Base-by-base conservation (phyloP, 2,888 invertebrate species). In the Amphipoea lucens region DNA sequence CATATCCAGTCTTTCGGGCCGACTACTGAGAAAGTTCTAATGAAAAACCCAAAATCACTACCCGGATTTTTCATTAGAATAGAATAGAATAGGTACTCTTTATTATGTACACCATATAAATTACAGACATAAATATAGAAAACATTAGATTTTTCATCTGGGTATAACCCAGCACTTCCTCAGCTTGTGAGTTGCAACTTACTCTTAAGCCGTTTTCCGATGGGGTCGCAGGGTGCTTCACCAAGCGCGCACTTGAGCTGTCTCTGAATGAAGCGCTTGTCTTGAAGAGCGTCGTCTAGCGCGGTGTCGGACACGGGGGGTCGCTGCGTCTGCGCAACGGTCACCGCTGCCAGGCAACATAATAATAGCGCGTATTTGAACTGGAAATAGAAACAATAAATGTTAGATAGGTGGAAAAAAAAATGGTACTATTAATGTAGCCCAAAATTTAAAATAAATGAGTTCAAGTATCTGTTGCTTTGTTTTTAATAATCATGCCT, bases 191-290 rank as follows among this genome's bases (percentile, higher is more conserved):
- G 11, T 40, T 60, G 5, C 9, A 60, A 88, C 97, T 96, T 96
- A 98, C 98, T 98, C 96, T 98, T 98, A 36, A 98, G 95, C 86
- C 98, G 96, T 88, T 98, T 97, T 78, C 98, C 98, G 60, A 98
- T 97, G 2, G 98, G 97, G 92, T 98, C 98, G 88, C 98, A 98
- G 0, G 98, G 97, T 0, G 97, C 98, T 93, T 98, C 98, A 11
- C 98, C 98, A 20, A 98, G 95, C 17, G 98, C 98, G 91, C 98
- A 98, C 93, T 98, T 98, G 76, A 98, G 96, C 92, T 98, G 98
- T 87, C 98, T 97, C 93, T 97, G 97, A 82, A 98, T 97, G 91
- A 98, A 98, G 70, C 98, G 96, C 91, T 97, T 97, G 94, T 98
- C 98, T 87, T 97, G 97, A 78, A 98, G 96, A 0, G 98, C 98